phyloP scores from a whole-genome alignment of 2,113 vertebrate genomes.

The Thymallus thymallus region DNA sequence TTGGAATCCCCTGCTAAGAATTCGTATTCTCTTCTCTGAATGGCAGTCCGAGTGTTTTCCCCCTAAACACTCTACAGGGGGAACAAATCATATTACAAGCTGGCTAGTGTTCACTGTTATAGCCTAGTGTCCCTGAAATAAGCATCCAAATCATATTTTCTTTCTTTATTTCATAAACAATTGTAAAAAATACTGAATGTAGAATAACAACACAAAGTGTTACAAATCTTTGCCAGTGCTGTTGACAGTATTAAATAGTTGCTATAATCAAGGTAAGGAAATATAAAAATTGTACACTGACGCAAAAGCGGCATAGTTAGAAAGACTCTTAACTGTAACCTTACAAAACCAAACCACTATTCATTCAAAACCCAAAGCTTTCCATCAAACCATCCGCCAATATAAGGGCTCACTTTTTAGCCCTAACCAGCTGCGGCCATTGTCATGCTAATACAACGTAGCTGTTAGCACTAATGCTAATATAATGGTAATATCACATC shows the following conservation, averaged over 20 bases:
- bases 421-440: slow-evolving; percentile 63
- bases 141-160: background rate
- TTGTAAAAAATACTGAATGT: background rate
- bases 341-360: slow-evolving; percentile 44
- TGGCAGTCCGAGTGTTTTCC: background rate
- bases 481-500: slow-evolving; percentile 69
- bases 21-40: slow-evolving; percentile 16
- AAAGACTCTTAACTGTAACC: slow-evolving; percentile 37
- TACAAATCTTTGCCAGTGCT: background rate
- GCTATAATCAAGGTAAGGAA: background rate
- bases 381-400: slow-evolving; percentile 52
- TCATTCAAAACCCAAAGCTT: slow-evolving; percentile 41
- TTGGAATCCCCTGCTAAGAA: slow-evolving; percentile 6
- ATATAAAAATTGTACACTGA: slow-evolving; percentile 20
- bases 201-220: background rate
- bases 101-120: background rate
- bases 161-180: too few species aligned
- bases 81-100: slow-evolving; percentile 3
- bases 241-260: background rate
- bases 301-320: background rate
- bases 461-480: slow-evolving; percentile 58
- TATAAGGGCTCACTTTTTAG: slow-evolving; percentile 44
- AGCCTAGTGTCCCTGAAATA: background rate
- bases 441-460: slow-evolving; percentile 71
- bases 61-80: background rate